Base-by-base conservation (phyloP, 1,140 invertebrate genomes). In the Laupala kohalensis region DNA sequence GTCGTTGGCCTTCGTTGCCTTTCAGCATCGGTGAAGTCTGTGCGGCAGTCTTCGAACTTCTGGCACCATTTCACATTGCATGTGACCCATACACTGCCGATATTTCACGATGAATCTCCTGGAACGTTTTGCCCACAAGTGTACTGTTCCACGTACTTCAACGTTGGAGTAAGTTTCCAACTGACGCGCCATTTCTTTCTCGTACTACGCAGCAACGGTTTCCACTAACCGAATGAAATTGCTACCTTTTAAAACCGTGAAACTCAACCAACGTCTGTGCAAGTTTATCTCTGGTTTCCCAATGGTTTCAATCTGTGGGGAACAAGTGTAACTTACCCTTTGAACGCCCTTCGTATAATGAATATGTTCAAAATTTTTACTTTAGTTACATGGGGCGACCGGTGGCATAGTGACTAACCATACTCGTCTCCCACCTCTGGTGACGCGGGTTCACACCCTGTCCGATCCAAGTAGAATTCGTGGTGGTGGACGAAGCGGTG, bases 81-180 rank as follows among this genome's bases (percentile, higher is more conserved):
- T 6, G 1, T 25, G 67, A 5, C 25, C 67, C 67, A 12, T 68
- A 68, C 67, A 68, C 67, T 3, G 25, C 6, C 24, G 1, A 68
- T 26, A n/a, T 68, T 68, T 28, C 5, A 6, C 24, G 12, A 68
- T 26, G 3, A 23, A 23, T 28, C 23, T 23, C 24, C 15, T 68
- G 3, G 23, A 25, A 27, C 27, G 67, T 68, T 68, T 6, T 68
- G 67, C 67, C 5, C 3, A 68, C 27, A 68, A 68, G 5, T 25
- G 2, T 30, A 37, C 67, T 53, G 37, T 0, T 53, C 37, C 37
- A 4, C 37, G 37, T 53, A 53, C 37, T 53, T 53, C 37, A 53
- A 68, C 67, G 24, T 68, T 68, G 67, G 28, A 68, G 67, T 68
- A 68, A 26, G 67, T 6, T 68, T 68, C n/a, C 3, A 30, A 5